These are phyloP conservation scores for Vireo griseus DNA, from an alignment of 2,797 vertebrate genomes.

Conservation along the genomic window DNA sequence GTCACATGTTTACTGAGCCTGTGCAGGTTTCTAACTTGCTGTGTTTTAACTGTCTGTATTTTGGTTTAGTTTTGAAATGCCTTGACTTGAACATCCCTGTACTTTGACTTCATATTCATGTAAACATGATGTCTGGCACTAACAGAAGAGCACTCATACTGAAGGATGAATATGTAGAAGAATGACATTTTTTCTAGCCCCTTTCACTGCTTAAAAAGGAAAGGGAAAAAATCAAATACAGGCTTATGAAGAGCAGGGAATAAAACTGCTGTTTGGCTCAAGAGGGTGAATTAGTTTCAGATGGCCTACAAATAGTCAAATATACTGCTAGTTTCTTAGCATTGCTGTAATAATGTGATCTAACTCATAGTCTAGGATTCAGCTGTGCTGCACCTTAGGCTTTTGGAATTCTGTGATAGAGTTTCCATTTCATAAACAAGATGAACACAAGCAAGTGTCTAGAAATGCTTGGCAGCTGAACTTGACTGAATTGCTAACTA, in stretches of 20 bases:
- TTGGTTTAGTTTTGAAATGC: not conserved
- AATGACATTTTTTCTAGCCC: not conserved
- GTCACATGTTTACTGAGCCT: not conserved
- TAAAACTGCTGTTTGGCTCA: not conserved
- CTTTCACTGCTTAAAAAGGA: not conserved
- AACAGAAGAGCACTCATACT: not conserved
- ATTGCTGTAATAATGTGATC: not conserved
- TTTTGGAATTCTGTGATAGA: slow-evolving; percentile 8
- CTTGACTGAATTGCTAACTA: slow-evolving; percentile 43
- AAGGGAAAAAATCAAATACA: not conserved
- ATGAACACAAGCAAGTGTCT: slow-evolving; percentile 14
- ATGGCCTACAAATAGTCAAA: not conserved
- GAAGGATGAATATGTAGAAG: not conserved
- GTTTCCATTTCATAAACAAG: slow-evolving; percentile 41
- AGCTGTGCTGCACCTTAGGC: not conserved
- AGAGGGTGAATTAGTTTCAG: not conserved
- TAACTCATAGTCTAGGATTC: not conserved
- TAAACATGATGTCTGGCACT: not conserved
- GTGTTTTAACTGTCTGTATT: not conserved
- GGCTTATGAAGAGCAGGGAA: not conserved
- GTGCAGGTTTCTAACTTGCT: not conserved
- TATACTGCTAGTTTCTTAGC: not conserved
- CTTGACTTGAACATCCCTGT: not conserved
- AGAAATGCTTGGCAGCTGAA: slow-evolving; percentile 57
- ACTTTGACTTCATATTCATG: not conserved